phyloP scores from a whole-genome alignment of 2,888 invertebrate species.

The Amphipoea lucens region DNA sequence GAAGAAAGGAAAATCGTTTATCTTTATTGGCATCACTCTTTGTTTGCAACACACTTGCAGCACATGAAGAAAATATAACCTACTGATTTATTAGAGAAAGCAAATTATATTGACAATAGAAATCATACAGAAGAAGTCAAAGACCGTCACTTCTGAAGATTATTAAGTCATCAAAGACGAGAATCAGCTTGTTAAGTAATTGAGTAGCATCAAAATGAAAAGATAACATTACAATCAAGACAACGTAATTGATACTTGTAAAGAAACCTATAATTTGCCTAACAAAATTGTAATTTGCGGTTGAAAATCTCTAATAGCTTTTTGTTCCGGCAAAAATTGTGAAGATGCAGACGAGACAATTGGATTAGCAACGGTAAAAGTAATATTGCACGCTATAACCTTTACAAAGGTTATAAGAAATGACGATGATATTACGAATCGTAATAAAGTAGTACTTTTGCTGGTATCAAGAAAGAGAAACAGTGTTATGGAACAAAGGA shows the following conservation, averaged over 20 bases:
- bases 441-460: conserved; percentile 70
- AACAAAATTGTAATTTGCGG: conserved; percentile 53
- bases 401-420: conserved; percentile 79
- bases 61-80: conserved; percentile 55
- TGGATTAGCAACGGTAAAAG: conserved; percentile 56
- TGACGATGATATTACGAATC: conserved; percentile 69
- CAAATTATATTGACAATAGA: conserved; percentile 51
- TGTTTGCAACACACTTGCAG: conserved; percentile 35
- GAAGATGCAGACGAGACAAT: conserved; percentile 50
- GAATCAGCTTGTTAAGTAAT: conserved; percentile 56
- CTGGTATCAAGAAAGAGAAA: conserved; percentile 67
- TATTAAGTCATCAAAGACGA: conserved; percentile 56
- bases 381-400: conserved; percentile 73
- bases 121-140: conserved; percentile 42
- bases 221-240: conserved; percentile 47
- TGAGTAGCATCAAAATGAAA: conserved; percentile 51
- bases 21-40: conserved; percentile 54
- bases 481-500: conserved; percentile 65
- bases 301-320: conserved; percentile 39
- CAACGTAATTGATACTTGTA: conserved; percentile 48
- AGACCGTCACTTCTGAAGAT: conserved; percentile 35
- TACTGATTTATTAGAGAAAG: conserved; percentile 61
- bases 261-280: conserved; percentile 33
- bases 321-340: conserved; percentile 40
- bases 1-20: conserved; percentile 59